Evolutionary conservation across 1,140 invertebrate genomes (phyloP), one percentile per base, ranked within the genome.

Genomic region (Nixonia krombeini): DNA sequence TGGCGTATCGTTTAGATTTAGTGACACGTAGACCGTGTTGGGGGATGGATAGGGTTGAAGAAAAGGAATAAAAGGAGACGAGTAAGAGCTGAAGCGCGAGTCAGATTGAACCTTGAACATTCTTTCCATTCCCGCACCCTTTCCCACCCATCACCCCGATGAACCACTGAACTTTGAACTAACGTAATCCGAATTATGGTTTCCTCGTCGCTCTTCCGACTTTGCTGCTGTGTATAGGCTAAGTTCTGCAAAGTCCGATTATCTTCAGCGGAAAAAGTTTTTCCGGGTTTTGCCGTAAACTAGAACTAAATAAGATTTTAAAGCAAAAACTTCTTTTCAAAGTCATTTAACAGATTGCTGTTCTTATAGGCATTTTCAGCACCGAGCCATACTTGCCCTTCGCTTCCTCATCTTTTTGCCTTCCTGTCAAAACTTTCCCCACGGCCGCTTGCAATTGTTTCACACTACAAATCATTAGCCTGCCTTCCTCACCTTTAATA

Each of bases 331-430:
- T 51, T 64, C 67, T 70, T 70, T 70, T 70, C 67, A 52, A 70
- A 70, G 67, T 70, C 61, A 70, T 70, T 70, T 70, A 70, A 64
- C 67, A 64, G 67, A 70, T 70, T 70, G 67, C 67, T 44, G 55
- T 70, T 61, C 59, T 69, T 63, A 55, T 38, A 44, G 46, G 53
- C 66, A 26, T 41, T 46, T 49, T 52, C 53, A 45, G 29, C 52
- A 47, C 25, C 29, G 40, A 52, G 40, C 37, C 29, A 53, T 47
- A 53, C 58, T 68, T 68, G 62, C 58, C 63, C 66, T 69, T 63
- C 53, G 59, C 63, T 55, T 52, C 23, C 56, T 62, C n/a, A n/a
- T n/a, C n/a, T 50, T 37, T 51, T 21, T 57, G 49, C 47, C 42
- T 59, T 17, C n/a, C n/a, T n/a, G n/a, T n/a, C n/a, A n/a, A n/a